These are phyloP conservation scores for Drosophila ficusphila DNA, from an alignment of 1,140 invertebrate species.

Conservation along the genomic window DNA sequence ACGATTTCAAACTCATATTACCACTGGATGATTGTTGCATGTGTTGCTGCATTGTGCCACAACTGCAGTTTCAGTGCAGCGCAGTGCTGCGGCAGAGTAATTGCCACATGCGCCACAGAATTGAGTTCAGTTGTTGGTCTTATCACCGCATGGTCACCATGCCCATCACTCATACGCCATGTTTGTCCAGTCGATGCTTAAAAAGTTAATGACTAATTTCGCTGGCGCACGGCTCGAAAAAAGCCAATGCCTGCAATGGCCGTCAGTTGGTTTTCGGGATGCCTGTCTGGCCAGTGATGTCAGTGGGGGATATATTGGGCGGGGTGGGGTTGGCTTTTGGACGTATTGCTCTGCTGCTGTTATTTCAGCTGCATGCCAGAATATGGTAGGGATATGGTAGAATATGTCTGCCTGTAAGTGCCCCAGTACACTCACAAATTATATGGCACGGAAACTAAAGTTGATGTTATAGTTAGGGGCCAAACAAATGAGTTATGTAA, in stretches of 20 bases:
- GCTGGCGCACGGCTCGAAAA: conserved; percentile 33
- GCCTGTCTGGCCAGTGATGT: conserved; percentile 22
- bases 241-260: conserved; percentile 38
- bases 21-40: conserved; percentile 1
- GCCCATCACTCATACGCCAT: conserved; percentile 80
- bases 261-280: conserved; percentile 49
- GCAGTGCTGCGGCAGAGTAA: conserved; percentile 49
- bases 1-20: too few species aligned
- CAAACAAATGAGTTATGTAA: too few species aligned
- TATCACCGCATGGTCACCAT: conserved; percentile 61
- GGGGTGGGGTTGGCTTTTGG: conserved; percentile 49
- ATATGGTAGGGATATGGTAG: conserved; percentile 1
- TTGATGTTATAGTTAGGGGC: background rate
- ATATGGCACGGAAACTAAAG: background rate
- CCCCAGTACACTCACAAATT: conserved; percentile 14
- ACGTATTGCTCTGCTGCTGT: conserved; percentile 40
- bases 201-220: conserved; percentile 82
- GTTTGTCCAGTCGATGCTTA: conserved; percentile 80
- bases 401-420: background rate
- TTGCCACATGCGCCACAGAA: conserved; percentile 75
- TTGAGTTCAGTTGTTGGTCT: conserved; percentile 62
- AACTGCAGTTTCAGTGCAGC: conserved; percentile 7
- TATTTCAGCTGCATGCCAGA: conserved; percentile 68
- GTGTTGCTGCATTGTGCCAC: conserved; percentile 12
- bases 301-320: background rate